Conservation (phyloP, 1,140 invertebrate genomes). For the Platyscapa corneri region DNA sequence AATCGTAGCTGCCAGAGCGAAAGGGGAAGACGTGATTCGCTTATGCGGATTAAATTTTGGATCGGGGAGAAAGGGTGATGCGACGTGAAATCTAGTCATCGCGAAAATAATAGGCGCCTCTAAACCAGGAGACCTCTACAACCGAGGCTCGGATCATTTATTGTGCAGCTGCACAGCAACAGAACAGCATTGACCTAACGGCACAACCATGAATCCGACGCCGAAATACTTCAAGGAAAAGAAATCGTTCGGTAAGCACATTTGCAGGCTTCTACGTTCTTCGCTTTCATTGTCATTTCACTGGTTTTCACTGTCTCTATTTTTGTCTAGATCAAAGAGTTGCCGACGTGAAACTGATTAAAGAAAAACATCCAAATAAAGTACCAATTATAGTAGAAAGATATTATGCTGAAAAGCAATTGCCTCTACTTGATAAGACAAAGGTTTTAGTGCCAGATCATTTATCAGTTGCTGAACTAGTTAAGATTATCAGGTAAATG, state of each 20-base stretch:
- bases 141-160: neutral
- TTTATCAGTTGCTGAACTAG: conserved; percentile 86
- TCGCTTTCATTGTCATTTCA: neutral
- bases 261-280: neutral
- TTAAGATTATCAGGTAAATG: conserved; percentile 82
- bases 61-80: neutral
- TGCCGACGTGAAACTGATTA: conserved; percentile 73
- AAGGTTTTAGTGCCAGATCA: conserved; percentile 88
- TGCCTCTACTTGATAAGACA: conserved; percentile 83
- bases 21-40: too few species aligned
- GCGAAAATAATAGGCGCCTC: neutral
- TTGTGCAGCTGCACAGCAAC: neutral
- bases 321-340: conserved; percentile 67
- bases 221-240: conserved; percentile 66
- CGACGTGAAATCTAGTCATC: neutral
- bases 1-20: neutral
- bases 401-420: conserved; percentile 80
- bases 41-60: neutral
- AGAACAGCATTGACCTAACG: neutral
- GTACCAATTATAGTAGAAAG: conserved; percentile 84
- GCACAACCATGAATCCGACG: conserved; percentile 60
- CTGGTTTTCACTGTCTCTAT: too few species aligned
- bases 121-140: too few species aligned
- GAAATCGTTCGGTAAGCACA: conserved; percentile 63
- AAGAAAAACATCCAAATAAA: conserved; percentile 73